A percentile compares a stretch with the other conserved stretches of the same genome.
Evolutionary conservation across 2,113 vertebrate species (phyloP).

Genomic region (Corynorhinus townsendii): DNA sequence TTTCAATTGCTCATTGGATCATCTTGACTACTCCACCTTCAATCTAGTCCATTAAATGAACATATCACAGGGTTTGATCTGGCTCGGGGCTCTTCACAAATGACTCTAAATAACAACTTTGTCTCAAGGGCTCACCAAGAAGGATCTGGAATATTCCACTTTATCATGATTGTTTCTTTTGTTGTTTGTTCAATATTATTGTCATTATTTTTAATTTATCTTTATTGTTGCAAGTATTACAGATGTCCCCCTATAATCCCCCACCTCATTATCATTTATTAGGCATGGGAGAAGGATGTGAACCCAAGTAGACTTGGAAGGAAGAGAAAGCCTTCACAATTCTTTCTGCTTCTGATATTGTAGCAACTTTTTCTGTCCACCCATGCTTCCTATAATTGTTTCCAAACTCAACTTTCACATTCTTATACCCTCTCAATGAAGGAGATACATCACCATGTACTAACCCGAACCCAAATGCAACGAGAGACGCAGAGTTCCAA

Average conservation of each 20-base stretch:
- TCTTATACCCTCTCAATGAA: constrained; percentile 70
- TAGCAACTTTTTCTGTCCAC: background rate
- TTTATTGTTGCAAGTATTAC: too few relatives aligned
- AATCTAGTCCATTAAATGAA: background rate
- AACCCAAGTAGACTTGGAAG: background rate
- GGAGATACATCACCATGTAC: constrained; percentile 83
- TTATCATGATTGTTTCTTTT: background rate
- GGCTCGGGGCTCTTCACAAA: background rate
- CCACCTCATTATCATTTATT: background rate
- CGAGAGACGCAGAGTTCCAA: constrained; percentile 83
- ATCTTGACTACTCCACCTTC: background rate
- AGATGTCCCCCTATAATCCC: too few relatives aligned
- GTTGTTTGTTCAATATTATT: too few relatives aligned
- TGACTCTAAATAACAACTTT: background rate
- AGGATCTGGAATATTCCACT: background rate
- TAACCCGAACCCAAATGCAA: constrained; percentile 85
- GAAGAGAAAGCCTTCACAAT: background rate
- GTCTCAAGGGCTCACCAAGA: background rate
- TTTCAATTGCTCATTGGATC: background rate
- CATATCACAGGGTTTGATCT: background rate
- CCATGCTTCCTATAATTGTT: background rate
- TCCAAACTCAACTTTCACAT: constrained; percentile 29
- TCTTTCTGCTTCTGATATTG: background rate
- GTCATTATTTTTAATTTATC: too few relatives aligned
- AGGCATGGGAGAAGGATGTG: background rate